Conservation (phyloP, 2,797 vertebrate species). For the Ibycter americanus region DNA sequence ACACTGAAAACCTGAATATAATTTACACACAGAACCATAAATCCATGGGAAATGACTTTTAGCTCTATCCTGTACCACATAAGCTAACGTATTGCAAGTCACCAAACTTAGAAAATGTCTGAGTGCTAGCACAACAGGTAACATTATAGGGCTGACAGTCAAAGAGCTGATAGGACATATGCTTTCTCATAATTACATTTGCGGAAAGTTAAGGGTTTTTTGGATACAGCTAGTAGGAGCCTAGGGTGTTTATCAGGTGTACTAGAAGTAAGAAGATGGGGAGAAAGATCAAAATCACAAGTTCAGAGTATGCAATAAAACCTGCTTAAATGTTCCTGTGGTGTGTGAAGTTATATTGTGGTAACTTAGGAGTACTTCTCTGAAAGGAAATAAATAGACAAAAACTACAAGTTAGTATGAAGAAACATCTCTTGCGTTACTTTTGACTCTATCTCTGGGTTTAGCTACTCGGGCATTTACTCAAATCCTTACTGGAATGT, state of each 20-base stretch:
- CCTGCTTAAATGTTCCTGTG: neutral
- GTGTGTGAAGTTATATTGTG: neutral
- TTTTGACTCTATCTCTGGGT: neutral
- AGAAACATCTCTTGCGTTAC: neutral
- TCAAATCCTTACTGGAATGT: neutral
- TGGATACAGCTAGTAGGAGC: neutral
- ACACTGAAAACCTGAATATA: neutral
- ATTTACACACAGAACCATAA: neutral
- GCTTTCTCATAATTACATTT: neutral
- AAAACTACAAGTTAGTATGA: neutral
- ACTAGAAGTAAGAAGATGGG: neutral
- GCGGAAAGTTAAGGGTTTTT: neutral
- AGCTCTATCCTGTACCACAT: neutral
- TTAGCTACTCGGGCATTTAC: neutral
- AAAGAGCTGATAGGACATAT: rapidly evolving
- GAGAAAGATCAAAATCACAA: neutral
- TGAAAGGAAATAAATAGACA: neutral
- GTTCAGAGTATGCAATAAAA: neutral
- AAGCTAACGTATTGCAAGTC: neutral
- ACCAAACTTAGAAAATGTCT: neutral
- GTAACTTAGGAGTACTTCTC: neutral
- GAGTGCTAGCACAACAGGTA: neutral
- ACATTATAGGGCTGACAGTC: neutral
- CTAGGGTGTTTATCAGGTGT: neutral
- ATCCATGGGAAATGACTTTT: neutral